Conservation (phyloP, 1,140 invertebrate genomes). For the Zaprionus tsacasi region DNA sequence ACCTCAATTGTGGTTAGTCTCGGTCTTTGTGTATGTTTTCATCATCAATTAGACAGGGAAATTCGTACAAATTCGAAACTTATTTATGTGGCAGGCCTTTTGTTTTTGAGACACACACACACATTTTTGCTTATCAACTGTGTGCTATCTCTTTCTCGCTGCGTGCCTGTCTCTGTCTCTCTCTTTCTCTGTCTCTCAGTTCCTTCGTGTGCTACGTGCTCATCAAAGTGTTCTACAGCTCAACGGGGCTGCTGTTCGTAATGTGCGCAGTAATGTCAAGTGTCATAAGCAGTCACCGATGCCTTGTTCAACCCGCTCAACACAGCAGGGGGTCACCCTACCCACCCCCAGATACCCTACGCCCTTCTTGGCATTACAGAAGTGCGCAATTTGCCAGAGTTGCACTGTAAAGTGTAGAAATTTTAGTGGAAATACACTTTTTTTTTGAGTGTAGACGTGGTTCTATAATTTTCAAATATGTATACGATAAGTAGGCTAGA, state of each 20-base stretch:
- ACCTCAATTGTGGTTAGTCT: not conserved
- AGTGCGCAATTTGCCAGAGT: not conserved
- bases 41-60: conserved; percentile 28
- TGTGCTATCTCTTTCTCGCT: conserved; percentile 12
- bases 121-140: conserved; percentile 21
- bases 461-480: not conserved
- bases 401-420: conserved; percentile 8
- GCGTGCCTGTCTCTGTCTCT: conserved; percentile 11
- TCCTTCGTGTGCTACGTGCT: conserved; percentile 42
- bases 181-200: not conserved
- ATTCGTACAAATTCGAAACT: conserved; percentile 21
- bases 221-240: not conserved
- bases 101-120: conserved; percentile 3
- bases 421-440: not conserved
- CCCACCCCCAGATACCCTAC: no score
- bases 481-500: fast-evolving
- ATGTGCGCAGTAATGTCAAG: conserved; percentile 46
- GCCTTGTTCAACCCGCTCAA: not conserved
- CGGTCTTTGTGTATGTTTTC: not conserved
- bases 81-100: not conserved
- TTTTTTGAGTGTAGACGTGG: not conserved
- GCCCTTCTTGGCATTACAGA: conserved; percentile 14
- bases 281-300: conserved; percentile 38
- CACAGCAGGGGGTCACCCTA: not conserved
- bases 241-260: conserved; percentile 10